Base-by-base conservation (phyloP, 2,888 invertebrate genomes). In the Drosophila meridionalis region DNA sequence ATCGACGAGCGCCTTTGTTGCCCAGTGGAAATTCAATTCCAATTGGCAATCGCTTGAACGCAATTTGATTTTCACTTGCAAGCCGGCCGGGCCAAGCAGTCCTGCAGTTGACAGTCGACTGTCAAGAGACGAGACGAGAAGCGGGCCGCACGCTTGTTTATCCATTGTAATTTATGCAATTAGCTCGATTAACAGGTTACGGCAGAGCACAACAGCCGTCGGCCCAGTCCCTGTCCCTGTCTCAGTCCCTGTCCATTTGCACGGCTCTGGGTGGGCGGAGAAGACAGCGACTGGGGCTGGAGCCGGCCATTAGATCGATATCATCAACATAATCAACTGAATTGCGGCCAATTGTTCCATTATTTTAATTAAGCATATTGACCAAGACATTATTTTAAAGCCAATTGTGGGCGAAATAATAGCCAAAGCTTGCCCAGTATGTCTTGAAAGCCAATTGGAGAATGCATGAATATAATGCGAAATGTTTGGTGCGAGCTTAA, bases 141-240 rank as follows among this genome's bases (percentile, higher is more conserved):
- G 9, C 40, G 28, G 14, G 55, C 28, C 55, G 28, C 4, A 7
- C 34, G 38, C 36, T 59, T 82, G 61, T 43, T 67, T 72, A 61
- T 62, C 70, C 48, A 71, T 65, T 81, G 86, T 89, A 90, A 90
- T 91, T 82, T 85, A 85, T 88, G 82, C 91, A 91, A 91, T 91
- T 91, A 91, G 85, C 85, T 76, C 83, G 83, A 91, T 90, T 91
- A 90, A 88, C 89, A 80, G 83, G 70, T 86, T 87, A 76, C 79
- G 58, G 45, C 56, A 26, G 62, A 62, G 60, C 30, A 59, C 38
- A 50, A 40, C 47, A 50, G 48, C 58, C 38, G 20, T n/a, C 32
- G 11, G 47, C 42, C 47, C 47, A 7, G 7, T 7, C 45, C 42
- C 42, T 30, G 71, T 45, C 69, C 83, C 45, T 26, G 6, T 6